Percentiles rank a stretch among this genome's conserved stretches.
Conservation (phyloP, 2,113 vertebrate genomes). For the Mixornis gularis region DNA sequence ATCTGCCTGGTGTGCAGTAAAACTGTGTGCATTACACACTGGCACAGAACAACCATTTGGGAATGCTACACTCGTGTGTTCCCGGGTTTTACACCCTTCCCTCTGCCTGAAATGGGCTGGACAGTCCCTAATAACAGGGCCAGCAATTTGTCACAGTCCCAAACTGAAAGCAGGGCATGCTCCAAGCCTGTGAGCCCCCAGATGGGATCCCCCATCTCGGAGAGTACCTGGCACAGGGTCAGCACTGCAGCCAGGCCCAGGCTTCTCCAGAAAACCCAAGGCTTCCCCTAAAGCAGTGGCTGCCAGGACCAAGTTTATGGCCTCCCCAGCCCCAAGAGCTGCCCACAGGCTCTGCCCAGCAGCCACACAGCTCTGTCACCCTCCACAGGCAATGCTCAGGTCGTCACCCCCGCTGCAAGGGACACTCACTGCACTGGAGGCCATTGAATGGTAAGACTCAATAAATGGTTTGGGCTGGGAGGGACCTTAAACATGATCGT, state of each 20-base stretch:
- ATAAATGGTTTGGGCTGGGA: background rate
- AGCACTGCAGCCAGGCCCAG: background rate
- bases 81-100: background rate
- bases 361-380: background rate
- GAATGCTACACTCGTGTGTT: fast-evolving
- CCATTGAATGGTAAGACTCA: background rate
- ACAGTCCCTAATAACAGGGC: background rate
- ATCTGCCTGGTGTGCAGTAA: background rate
- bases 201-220: too few relatives aligned
- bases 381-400: background rate
- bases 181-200: background rate
- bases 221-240: fast-evolving
- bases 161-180: background rate
- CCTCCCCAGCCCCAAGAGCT: background rate
- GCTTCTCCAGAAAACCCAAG: background rate
- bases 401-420: background rate
- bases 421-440: background rate
- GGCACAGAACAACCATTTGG: fast-evolving
- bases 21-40: fast-evolving
- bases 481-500: background rate
- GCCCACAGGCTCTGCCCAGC: background rate
- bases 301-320: background rate
- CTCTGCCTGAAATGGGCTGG: background rate
- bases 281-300: background rate
- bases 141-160: background rate